Evolutionary conservation across 2,797 vertebrate genomes (phyloP), one percentile per base, ranked within the genome.

Genomic region (Sternotherus odoratus): DNA sequence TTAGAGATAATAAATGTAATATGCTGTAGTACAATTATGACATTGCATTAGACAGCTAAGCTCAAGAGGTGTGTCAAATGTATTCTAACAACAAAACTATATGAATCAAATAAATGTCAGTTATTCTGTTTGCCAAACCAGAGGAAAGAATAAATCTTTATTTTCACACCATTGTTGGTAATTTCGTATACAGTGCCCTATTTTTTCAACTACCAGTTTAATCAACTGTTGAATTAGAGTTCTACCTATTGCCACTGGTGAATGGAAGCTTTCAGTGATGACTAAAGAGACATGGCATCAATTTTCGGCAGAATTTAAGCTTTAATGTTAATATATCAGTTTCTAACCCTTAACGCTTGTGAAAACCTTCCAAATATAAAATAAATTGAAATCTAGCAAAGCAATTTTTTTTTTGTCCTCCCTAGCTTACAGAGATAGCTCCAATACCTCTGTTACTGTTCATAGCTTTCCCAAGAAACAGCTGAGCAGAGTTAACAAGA

Each of bases 151-250:
- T 30, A 51, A 89, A 87, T 95, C 96, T 96, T 96, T 95, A 97
- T 97, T 97, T 96, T 95, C 91, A 93, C 72, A 92, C 78, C 82
- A 96, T 86, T 95, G 96, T 79, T 86, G 94, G 88, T 90, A 95
- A 96, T 95, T 94, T 94, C 91, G 91, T 94, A 92, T 91, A 94
- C 91, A 96, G 95, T 95, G 93, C 94, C 84, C 94, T 92, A 96
- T 96, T 94, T 97, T 95, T 95, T 48, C 43, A 48, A 24, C 26
- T 92, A 95, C 95, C 95, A 91, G 96, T 16, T 48, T 46, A 96
- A 91, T 95, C 30, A 3, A 36, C 83, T 96, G 89, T 85, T 96
- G 95, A 95, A 97, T 96, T 91, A 96, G 96, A 43, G 85, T 94
- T 94, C 96, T 93, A 95, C 94, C 92, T 94, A 96, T 95, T 95